A percentile compares a stretch with the other conserved stretches of the same genome.
Conservation (phyloP, 2,888 invertebrate genomes). For the Cataglyphis altisquamis region DNA sequence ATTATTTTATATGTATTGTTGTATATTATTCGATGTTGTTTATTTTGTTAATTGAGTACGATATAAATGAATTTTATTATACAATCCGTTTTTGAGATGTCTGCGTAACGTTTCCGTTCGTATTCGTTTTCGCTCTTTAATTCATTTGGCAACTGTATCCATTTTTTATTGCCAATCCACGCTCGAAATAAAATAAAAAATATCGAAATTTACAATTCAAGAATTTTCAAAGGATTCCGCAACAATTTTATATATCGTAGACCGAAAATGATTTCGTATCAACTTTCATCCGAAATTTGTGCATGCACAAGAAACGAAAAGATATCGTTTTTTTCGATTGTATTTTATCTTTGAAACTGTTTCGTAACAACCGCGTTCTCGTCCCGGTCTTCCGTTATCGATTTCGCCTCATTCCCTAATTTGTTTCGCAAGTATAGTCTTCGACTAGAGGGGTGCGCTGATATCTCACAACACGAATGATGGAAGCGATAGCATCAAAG, state of each 20-base stretch:
- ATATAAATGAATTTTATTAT: not conserved
- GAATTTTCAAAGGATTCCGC: not conserved
- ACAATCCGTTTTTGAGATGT: not conserved
- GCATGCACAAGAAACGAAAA: not conserved
- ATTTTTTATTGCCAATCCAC: not conserved
- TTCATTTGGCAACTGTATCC: constrained; percentile 13
- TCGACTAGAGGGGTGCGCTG: constrained; percentile 28
- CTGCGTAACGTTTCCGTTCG: not conserved
- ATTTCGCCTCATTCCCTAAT: constrained; percentile 39
- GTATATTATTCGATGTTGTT: not conserved
- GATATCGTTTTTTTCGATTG: not conserved
- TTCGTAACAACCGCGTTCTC: not conserved
- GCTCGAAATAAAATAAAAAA: not conserved
- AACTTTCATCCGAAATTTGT: not conserved
- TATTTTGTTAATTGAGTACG: not conserved
- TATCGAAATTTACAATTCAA: constrained; percentile 9
- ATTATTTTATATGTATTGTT: not conserved
- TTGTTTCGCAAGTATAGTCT: constrained; percentile 32
- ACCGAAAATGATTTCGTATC: not conserved
- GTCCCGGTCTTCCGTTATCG: constrained; percentile 6
- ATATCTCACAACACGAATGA: constrained; percentile 40
- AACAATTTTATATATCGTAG: not conserved
- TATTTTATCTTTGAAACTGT: not conserved
- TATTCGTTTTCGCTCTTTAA: not conserved
- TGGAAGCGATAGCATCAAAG: constrained; percentile 29